Percentiles rank a stretch among this genome's conserved stretches.
phyloP scores from a whole-genome alignment of 2,888 invertebrate genomes.

The Agriopis leucophaearia region DNA sequence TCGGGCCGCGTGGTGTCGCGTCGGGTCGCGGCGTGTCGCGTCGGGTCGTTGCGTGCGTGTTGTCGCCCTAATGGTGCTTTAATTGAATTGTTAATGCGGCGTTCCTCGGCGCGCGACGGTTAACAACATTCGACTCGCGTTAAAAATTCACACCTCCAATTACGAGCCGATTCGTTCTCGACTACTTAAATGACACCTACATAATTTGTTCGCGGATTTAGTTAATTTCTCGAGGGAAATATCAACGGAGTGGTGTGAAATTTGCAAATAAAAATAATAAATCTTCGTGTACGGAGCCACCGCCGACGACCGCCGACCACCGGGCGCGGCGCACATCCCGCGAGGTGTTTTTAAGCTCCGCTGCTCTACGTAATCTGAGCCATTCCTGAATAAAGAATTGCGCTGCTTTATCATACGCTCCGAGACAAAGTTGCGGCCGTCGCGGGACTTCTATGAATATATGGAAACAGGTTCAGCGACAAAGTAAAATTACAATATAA shows the following conservation, averaged over 20 bases:
- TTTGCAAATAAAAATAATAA: conserved; percentile 50
- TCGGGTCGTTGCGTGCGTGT: background rate
- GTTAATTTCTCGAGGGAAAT: conserved; percentile 57
- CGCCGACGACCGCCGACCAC: background rate
- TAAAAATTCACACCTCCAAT: conserved; percentile 41
- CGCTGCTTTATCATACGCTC: conserved; percentile 15
- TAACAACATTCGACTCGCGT: conserved; percentile 32
- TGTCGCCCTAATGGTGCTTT: conserved; percentile 24
- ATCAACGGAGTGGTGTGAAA: conserved; percentile 39
- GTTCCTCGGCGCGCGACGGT: conserved; percentile 41
- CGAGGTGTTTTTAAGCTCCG: conserved; percentile 26
- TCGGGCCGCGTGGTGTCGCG: background rate
- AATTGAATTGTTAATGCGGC: conserved; percentile 53
- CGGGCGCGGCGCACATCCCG: conserved; percentile 26
- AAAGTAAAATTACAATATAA: conserved; percentile 22
- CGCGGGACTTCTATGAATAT: conserved; percentile 7
- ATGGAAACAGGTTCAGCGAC: background rate
- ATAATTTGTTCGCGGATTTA: conserved; percentile 37
- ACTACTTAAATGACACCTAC: conserved; percentile 35
- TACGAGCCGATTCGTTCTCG: conserved; percentile 33
- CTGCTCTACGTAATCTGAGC: conserved; percentile 45
- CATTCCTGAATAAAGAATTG: conserved; percentile 44
- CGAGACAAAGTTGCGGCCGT: conserved; percentile 5
- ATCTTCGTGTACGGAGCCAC: conserved; percentile 36
- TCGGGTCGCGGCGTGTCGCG: background rate